A percentile compares a stretch with the other conserved stretches of the same genome.
Evolutionary conservation across 2,113 vertebrate species (phyloP).

Genomic region (Pseudorectes ferrugineus): DNA sequence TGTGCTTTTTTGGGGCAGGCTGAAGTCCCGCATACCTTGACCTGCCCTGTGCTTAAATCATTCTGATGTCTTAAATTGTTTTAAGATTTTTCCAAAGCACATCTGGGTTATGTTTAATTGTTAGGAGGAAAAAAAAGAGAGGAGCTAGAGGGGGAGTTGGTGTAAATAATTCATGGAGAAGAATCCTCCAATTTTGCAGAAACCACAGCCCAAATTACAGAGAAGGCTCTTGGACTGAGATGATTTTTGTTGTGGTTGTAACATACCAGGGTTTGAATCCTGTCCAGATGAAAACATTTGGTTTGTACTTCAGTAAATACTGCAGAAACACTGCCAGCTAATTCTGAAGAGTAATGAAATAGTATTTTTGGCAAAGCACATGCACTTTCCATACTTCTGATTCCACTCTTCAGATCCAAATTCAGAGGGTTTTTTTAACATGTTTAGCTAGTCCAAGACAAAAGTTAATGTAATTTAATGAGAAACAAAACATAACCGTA

Average conservation of each 20-base stretch:
- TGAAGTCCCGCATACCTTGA: constrained; percentile 1
- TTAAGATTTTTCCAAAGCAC: constrained; percentile 47
- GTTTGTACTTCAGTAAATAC: constrained; percentile 78
- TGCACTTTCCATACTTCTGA: constrained; percentile 59
- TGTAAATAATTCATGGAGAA: constrained; percentile 67
- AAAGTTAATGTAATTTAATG: constrained; percentile 59
- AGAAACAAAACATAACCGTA: not conserved
- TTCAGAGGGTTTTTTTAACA: constrained; percentile 42
- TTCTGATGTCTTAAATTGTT: constrained; percentile 1
- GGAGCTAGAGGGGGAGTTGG: not conserved
- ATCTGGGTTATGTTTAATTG: constrained; percentile 58
- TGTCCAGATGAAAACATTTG: constrained; percentile 80
- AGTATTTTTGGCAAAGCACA: constrained; percentile 66
- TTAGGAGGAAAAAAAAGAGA: not conserved
- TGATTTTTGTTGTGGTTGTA: constrained; percentile 75
- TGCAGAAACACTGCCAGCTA: constrained; percentile 71
- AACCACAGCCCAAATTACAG: constrained; percentile 71
- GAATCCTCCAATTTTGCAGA: constrained; percentile 65
- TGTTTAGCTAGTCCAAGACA: constrained; percentile 52
- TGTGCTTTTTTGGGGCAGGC: not conserved
- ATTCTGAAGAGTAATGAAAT: constrained; percentile 78
- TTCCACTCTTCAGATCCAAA: constrained; percentile 63
- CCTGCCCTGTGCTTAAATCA: constrained; percentile 34
- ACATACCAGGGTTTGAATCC: constrained; percentile 74
- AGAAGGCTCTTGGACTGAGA: constrained; percentile 72